A percentile compares a stretch with the other conserved stretches of the same genome.
These are phyloP conservation scores for Eulemur macaco DNA, from an alignment of 2,113 vertebrate genomes.

Conservation along the genomic window DNA sequence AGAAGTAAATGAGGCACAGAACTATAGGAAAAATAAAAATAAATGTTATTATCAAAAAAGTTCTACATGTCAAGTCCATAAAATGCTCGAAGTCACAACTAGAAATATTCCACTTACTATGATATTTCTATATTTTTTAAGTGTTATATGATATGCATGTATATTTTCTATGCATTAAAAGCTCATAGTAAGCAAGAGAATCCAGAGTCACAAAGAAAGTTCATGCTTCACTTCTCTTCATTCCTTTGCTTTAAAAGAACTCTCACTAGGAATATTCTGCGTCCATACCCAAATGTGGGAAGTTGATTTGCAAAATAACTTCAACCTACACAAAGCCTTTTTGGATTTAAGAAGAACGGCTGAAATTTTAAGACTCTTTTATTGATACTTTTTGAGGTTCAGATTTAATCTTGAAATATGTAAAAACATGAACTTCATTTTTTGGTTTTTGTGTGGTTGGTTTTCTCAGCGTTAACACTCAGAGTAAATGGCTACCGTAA, in stretches of 20 bases:
- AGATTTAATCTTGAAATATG: not conserved
- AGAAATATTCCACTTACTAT: not conserved
- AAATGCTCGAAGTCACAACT: not conserved
- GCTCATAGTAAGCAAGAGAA: conserved; percentile 20
- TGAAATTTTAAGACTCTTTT: not conserved
- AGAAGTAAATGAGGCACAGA: not conserved
- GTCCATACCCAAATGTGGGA: not conserved
- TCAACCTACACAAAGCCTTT: not conserved
- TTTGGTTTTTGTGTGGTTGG: not conserved
- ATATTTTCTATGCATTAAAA: not conserved
- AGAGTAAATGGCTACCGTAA: not conserved
- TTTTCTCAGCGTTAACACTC: not conserved
- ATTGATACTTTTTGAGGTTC: not conserved
- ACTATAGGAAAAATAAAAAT: not conserved
- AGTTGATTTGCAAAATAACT: conserved; percentile 21
- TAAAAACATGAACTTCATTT: not conserved
- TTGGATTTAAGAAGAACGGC: not conserved
- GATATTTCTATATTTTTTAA: not conserved
- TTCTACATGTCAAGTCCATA: not conserved
- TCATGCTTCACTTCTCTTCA: not conserved
- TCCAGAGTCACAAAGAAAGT: not conserved
- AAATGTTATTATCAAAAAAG: not conserved
- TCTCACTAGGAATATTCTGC: not conserved
- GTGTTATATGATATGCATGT: not conserved
- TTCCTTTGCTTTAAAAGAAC: not conserved